Percentiles rank a stretch among this genome's conserved stretches.
Evolutionary conservation across 2,113 vertebrate species (phyloP).

Genomic region (Pionites leucogaster): DNA sequence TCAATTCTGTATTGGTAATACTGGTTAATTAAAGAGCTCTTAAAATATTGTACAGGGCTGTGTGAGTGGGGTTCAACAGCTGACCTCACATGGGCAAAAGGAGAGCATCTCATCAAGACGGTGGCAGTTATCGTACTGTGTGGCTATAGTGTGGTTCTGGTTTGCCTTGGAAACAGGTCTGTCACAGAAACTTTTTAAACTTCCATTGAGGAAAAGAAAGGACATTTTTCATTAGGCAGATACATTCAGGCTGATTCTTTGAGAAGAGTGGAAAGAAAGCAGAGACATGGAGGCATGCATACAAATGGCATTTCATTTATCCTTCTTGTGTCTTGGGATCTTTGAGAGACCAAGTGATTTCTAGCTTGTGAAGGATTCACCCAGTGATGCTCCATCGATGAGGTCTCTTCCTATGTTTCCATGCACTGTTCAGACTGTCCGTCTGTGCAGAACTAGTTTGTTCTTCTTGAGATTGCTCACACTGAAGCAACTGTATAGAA

Average conservation of each 20-base stretch:
- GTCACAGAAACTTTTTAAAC: neutral
- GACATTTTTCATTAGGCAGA: neutral
- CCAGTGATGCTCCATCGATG: neutral
- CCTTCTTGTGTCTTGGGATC: conserved; percentile 35
- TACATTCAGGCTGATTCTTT: neutral
- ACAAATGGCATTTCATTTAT: conserved; percentile 37
- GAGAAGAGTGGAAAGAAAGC: neutral
- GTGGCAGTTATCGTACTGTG: neutral
- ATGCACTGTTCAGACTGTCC: conserved; percentile 41
- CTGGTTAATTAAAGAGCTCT: neutral
- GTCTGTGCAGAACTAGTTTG: conserved; percentile 1
- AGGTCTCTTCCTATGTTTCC: conserved; percentile 52
- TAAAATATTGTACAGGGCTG: neutral
- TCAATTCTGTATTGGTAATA: neutral
- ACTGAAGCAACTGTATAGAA: neutral
- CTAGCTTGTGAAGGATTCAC: neutral
- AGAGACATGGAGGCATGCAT: neutral
- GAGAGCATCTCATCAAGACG: neutral
- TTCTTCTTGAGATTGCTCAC: neutral
- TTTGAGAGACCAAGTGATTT: conserved; percentile 28
- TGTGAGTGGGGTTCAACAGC: neutral
- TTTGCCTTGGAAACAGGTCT: neutral
- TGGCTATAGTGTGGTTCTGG: neutral
- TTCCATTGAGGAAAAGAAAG: conserved; percentile 5
- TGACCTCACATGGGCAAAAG: neutral